A percentile compares a stretch with the other conserved stretches of the same genome.
phyloP scores from a whole-genome alignment of 2,888 invertebrate species.

The Zaprionus obscuricornis region DNA sequence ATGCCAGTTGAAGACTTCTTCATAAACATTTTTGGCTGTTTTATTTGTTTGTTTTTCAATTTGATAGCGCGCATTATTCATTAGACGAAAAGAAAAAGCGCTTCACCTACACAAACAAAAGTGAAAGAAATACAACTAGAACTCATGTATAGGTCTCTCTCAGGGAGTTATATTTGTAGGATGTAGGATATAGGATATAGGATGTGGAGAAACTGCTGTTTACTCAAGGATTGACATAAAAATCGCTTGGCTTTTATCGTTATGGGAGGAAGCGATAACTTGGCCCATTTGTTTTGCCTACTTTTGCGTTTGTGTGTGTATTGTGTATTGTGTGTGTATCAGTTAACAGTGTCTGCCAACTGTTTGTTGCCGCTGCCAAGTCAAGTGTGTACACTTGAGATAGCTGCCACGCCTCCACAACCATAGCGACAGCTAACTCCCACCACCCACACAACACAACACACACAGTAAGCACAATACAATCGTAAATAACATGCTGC shows the following conservation, averaged over 20 bases:
- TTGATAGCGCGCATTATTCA: conserved; percentile 66
- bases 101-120: conserved; percentile 17
- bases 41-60: conserved; percentile 79
- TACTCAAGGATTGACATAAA: conserved; percentile 64
- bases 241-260: conserved; percentile 72
- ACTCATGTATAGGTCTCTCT: too few species aligned
- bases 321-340: conserved; percentile 40
- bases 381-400: conserved; percentile 80
- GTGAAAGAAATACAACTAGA: too few species aligned
- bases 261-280: conserved; percentile 53
- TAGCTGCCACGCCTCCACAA: conserved; percentile 48
- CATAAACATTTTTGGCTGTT: conserved; percentile 20
- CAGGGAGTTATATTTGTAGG: too few species aligned
- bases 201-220: too few species aligned
- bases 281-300: conserved; percentile 71
- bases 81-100: conserved; percentile 48
- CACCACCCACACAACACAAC: conserved; percentile 10
- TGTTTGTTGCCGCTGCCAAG: conserved; percentile 67
- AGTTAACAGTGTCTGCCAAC: conserved; percentile 59
- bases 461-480: background rate
- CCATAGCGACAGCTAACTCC: conserved; percentile 5
- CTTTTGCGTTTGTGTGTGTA: conserved; percentile 48
- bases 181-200: too few species aligned
- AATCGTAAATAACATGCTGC: conserved; percentile 69
- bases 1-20: conserved; percentile 1